These are phyloP conservation scores for Amblyopsis hoosieri DNA, from an alignment of 2,797 vertebrate genomes.

Conservation along the genomic window DNA sequence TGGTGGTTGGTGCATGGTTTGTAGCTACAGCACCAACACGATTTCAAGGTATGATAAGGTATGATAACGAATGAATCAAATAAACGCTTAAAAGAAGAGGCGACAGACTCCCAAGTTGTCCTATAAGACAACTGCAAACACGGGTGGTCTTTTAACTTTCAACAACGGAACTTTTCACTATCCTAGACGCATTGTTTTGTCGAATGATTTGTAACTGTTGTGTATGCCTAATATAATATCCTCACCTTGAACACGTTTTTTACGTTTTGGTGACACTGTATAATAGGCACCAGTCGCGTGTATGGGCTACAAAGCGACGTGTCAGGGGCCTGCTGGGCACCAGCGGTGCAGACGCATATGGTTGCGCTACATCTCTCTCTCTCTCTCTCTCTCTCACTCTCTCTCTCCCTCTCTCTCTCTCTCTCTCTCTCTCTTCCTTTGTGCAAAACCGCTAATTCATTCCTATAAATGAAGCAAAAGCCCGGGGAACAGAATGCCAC, in stretches of 20 bases:
- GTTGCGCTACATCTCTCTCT: constrained; percentile 7
- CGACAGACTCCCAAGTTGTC: constrained; percentile 1
- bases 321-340: constrained; percentile 38
- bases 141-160: neutral
- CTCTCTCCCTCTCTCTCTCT: constrained; percentile 3
- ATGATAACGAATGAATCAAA: constrained; percentile 19
- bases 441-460: constrained; percentile 30
- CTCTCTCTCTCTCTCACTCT: constrained; percentile 5
- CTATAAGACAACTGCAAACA: neutral
- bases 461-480: constrained; percentile 17
- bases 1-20: too few relatives aligned
- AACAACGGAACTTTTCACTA: neutral
- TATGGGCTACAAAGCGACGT: constrained; percentile 31
- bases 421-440: constrained; percentile 12
- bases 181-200: neutral
- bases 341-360: constrained; percentile 17
- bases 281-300: constrained; percentile 27
- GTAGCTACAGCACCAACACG: constrained; percentile 1
- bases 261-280: constrained; percentile 39
- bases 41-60: constrained; percentile 34
- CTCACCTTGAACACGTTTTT: constrained; percentile 20
- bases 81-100: constrained; percentile 6
- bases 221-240: neutral
- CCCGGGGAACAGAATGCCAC: constrained; percentile 12
- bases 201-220: too few relatives aligned